A percentile compares a stretch with the other conserved stretches of the same genome.
phyloP scores from a whole-genome alignment of 2,888 invertebrate genomes.

The Cryptophagus acutangulus region DNA sequence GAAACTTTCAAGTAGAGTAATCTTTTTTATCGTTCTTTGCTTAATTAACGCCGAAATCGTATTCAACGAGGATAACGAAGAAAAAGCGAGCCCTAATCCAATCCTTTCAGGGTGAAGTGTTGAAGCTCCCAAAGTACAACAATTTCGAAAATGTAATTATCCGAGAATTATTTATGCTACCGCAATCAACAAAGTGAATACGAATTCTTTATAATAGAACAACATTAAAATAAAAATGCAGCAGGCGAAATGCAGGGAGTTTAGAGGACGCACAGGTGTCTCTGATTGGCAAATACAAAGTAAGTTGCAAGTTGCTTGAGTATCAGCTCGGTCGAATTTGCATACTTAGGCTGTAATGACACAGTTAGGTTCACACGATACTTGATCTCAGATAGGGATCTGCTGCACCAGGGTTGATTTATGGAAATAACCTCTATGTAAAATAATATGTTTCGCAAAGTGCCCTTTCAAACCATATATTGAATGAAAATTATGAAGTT shows the following conservation, averaged over 20 bases:
- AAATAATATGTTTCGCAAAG: conserved; percentile 28
- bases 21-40: conserved; percentile 37
- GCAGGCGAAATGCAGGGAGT: conserved; percentile 27
- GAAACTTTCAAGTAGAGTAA: conserved; percentile 36
- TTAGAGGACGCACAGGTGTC: conserved; percentile 35
- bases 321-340: conserved; percentile 34
- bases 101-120: conserved; percentile 33
- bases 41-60: conserved; percentile 39
- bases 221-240: too few species aligned
- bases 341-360: conserved; percentile 33
- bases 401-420: conserved; percentile 27
- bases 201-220: too few species aligned
- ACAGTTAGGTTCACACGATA: conserved; percentile 31
- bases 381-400: conserved; percentile 31
- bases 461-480: conserved; percentile 22
- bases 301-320: conserved; percentile 27
- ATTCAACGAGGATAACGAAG: conserved; percentile 34
- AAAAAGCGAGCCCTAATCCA: conserved; percentile 33
- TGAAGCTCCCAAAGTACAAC: conserved; percentile 35
- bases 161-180: conserved; percentile 11
- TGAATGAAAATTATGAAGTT: conserved; percentile 24
- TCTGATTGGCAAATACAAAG: conserved; percentile 35
- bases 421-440: conserved; percentile 30
- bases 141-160: conserved; percentile 18
- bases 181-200: too few species aligned